These are phyloP conservation scores for Carcharodon carcharias DNA, from an alignment of 2,797 vertebrate species.

Conservation along the genomic window DNA sequence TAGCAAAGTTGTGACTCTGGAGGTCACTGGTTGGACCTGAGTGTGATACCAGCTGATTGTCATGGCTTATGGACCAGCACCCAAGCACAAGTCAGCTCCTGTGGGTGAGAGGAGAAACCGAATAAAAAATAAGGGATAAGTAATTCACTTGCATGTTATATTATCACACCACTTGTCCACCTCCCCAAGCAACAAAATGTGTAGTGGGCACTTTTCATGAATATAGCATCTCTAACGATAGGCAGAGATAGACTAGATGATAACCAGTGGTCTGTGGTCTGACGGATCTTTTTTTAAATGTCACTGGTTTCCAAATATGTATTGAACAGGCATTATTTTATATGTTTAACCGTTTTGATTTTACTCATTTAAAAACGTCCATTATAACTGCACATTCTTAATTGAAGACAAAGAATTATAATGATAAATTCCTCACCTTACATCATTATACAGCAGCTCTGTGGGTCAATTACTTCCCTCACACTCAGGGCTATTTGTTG, in stretches of 20 bases:
- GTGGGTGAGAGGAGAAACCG: no score
- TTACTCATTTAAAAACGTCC: not conserved
- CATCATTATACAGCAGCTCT: not conserved
- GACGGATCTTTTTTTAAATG: not conserved
- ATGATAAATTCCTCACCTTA: not conserved
- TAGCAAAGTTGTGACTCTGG: not conserved
- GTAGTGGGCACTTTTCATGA: not conserved
- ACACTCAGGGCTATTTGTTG: not conserved
- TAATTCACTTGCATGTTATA: not conserved
- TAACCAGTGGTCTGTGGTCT: not conserved
- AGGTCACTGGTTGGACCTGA: not conserved
- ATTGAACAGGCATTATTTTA: not conserved
- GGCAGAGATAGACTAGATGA: not conserved
- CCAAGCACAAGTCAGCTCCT: not conserved
- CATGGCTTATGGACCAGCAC: no score
- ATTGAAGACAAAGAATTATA: not conserved
- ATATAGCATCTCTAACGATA: not conserved
- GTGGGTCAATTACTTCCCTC: not conserved
- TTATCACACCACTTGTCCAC: not conserved
- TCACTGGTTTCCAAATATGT: not conserved
- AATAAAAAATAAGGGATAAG: not conserved
- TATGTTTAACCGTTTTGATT: not conserved
- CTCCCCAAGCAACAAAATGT: not conserved
- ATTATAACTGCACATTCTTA: not conserved
- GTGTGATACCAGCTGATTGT: not conserved